Evolutionary conservation across 2,797 vertebrate species (phyloP).

Genomic region (Acomys russatus): DNA sequence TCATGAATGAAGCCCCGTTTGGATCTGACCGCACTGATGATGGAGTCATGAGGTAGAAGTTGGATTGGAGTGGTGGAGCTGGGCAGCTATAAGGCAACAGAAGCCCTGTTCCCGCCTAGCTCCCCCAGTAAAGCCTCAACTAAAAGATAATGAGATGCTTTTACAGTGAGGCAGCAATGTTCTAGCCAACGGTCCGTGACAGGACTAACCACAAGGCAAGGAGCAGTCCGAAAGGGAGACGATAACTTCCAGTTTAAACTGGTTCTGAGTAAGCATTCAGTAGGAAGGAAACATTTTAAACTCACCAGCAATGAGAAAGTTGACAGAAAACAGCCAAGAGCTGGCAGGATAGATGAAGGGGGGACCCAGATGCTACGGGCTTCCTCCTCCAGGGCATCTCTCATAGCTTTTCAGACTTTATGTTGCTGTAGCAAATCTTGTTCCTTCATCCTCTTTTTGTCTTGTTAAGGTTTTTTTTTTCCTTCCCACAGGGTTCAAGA

Average conservation of each 20-base stretch:
- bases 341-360: neutral
- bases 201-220: neutral
- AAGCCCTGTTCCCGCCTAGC: neutral
- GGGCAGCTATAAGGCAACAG: neutral
- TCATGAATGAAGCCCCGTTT: constrained; percentile 10
- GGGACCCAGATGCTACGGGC: neutral
- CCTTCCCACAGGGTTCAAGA: neutral
- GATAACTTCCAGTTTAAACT: neutral
- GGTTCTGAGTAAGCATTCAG: neutral
- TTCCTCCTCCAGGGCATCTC: neutral
- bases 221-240: neutral
- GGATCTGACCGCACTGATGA: neutral
- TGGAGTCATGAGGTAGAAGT: neutral
- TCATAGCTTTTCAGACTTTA: neutral
- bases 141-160: neutral
- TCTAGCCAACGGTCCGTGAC: neutral
- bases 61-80: neutral
- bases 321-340: neutral
- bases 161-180: neutral
- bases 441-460: neutral
- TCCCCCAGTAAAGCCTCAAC: neutral
- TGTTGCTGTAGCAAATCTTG: neutral
- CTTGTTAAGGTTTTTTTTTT: neutral
- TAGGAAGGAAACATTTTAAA: neutral
- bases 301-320: neutral